phyloP scores from a whole-genome alignment of 2,113 vertebrate species.

The Psittacara wagleri region DNA sequence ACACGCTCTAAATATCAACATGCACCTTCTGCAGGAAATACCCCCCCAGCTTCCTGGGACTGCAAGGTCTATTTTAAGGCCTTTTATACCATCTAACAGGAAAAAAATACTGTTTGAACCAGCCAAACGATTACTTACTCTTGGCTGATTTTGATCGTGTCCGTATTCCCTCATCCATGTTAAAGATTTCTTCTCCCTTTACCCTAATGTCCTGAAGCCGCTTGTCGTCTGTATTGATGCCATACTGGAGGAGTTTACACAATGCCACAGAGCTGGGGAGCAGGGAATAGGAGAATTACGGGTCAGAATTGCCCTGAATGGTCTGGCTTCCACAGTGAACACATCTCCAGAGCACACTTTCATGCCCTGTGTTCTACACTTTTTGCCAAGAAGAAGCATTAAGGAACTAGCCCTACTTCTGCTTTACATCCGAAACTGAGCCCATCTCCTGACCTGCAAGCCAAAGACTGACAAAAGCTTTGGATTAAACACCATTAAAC shows the following conservation, averaged over 20 bases:
- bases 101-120: rapidly evolving
- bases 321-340: background rate
- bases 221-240: constrained; percentile 93
- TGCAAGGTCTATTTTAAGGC: background rate
- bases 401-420: background rate
- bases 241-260: constrained; percentile 94
- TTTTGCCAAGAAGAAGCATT: background rate
- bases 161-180: constrained; percentile 89
- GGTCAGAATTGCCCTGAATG: background rate
- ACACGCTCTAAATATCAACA: background rate
- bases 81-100: background rate
- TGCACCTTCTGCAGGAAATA: background rate
- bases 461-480: background rate
- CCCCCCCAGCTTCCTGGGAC: background rate
- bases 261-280: constrained; percentile 88
- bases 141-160: constrained; percentile 94
- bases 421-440: background rate
- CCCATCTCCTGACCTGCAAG: background rate
- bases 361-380: background rate
- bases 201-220: constrained; percentile 94
- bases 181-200: constrained; percentile 94
- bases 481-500: background rate
- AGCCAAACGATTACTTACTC: constrained; percentile 74
- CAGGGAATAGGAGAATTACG: background rate
- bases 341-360: background rate